Evolutionary conservation across 2,797 vertebrate species (phyloP).

Genomic region (Valencia hispanica): DNA sequence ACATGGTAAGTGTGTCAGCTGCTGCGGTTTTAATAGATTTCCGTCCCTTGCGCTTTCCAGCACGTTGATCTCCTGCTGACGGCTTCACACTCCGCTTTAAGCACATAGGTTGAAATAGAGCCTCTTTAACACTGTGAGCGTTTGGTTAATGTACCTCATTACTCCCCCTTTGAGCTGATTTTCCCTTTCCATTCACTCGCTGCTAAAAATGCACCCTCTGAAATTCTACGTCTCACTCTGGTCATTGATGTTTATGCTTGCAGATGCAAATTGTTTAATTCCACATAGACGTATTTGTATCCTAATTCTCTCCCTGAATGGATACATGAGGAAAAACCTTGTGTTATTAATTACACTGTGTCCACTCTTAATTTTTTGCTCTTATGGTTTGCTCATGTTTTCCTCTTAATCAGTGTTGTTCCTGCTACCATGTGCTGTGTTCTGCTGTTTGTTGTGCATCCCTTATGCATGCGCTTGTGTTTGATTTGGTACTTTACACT

Average conservation of each 20-base stretch:
- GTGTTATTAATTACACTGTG: constrained; percentile 65
- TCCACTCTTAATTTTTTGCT: constrained; percentile 48
- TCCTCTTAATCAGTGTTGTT: constrained; percentile 35
- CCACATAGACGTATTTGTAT: constrained; percentile 61
- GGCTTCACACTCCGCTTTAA: constrained; percentile 62
- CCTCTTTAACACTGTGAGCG: constrained; percentile 68
- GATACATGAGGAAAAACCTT: constrained; percentile 49
- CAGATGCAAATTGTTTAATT: constrained; percentile 67
- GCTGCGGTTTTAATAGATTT: constrained; percentile 70
- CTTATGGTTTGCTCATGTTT: constrained; percentile 22
- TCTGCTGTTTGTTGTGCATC: constrained; percentile 41
- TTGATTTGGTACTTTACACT: constrained; percentile 52
- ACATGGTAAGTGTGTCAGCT: constrained; percentile 44
- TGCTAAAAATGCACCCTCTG: constrained; percentile 51
- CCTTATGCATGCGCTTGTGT: constrained; percentile 31
- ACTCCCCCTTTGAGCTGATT: constrained; percentile 69
- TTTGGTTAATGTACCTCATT: constrained; percentile 74
- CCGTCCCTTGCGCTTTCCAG: constrained; percentile 64
- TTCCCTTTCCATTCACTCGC: constrained; percentile 68
- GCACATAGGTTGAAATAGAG: constrained; percentile 56
- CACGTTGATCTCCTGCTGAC: constrained; percentile 72
- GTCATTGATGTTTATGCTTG: constrained; percentile 73
- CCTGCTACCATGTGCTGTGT: constrained; percentile 26
- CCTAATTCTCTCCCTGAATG: constrained; percentile 59
- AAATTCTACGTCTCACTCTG: constrained; percentile 64